Conservation (phyloP, 2,888 invertebrate species). For the Hydriomena furcata region DNA sequence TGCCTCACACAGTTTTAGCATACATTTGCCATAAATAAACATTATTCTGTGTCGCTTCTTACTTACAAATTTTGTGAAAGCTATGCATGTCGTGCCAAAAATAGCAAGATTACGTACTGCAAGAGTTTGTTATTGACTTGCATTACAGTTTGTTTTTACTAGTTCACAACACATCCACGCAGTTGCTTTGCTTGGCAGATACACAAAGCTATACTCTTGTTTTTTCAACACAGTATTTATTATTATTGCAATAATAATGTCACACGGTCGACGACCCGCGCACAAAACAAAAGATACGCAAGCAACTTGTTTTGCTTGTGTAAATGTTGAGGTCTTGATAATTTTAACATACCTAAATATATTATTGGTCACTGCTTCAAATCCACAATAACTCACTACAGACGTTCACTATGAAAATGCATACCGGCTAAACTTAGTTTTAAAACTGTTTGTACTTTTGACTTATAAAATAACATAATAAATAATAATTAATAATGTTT, state of each 20-base stretch:
- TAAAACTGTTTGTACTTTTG: neutral
- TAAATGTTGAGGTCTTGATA: conserved; percentile 42
- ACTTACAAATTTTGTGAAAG: neutral
- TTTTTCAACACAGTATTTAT: conserved; percentile 14
- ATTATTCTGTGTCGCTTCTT: conserved; percentile 2
- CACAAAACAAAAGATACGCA: conserved; percentile 37
- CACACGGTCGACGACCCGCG: conserved; percentile 44
- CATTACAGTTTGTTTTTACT: conserved; percentile 29
- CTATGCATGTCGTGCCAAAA: neutral
- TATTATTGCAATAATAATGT: conserved; percentile 5
- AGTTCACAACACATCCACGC: conserved; percentile 56
- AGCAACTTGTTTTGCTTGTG: conserved; percentile 48
- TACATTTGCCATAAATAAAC: neutral
- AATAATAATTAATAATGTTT: conserved; percentile 9
- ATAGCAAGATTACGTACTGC: too few relatives aligned
- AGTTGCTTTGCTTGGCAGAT: conserved; percentile 33
- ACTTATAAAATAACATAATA: neutral
- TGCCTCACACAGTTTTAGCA: neutral
- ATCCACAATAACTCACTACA: conserved; percentile 5
- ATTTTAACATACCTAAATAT: neutral
- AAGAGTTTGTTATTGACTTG: conserved; percentile 1
- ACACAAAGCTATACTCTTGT: conserved; percentile 13
- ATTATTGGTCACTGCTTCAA: conserved; percentile 14
- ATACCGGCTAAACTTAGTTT: neutral
- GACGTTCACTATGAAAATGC: neutral